Conservation (phyloP, 2,888 invertebrate species). For the Chymomyza fuscimana region DNA sequence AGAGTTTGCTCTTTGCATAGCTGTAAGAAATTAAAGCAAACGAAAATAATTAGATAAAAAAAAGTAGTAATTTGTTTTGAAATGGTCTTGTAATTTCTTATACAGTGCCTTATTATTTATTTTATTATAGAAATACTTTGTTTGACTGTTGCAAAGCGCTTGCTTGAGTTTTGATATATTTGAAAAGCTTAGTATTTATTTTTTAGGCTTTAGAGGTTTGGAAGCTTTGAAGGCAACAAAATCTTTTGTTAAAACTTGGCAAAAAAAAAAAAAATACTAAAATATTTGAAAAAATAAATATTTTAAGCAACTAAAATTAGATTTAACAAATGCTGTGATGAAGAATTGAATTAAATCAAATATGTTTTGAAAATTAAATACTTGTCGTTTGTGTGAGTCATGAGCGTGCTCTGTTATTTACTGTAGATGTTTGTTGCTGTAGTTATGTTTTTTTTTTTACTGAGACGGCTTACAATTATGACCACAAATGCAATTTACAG, state of each 20-base stretch:
- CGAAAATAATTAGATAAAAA: background rate
- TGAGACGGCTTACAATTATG: constrained; percentile 13
- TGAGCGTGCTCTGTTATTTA: background rate
- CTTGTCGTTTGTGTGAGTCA: background rate
- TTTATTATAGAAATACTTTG: background rate
- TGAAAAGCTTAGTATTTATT: background rate
- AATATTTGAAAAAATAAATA: constrained; percentile 1
- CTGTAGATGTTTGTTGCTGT: constrained; percentile 43
- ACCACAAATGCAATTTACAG: constrained; percentile 31
- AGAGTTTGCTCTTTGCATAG: background rate
- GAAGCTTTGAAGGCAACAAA: background rate
- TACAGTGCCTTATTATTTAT: no score
- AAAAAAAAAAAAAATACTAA: constrained; percentile 10
- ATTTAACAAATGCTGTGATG: constrained; percentile 8
- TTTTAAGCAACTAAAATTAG: background rate
- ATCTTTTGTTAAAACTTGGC: background rate
- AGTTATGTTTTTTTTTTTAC: constrained; percentile 16
- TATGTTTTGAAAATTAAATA: background rate
- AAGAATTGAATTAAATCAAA: constrained; percentile 20
- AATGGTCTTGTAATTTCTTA: no score
- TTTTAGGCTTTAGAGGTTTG: no score
- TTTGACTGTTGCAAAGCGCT: background rate
- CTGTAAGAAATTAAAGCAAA: background rate
- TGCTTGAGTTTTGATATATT: background rate
- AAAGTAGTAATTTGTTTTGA: background rate